Percentiles rank a stretch among this genome's conserved stretches.
These are phyloP conservation scores for Ophion obscuratus DNA, from an alignment of 2,888 invertebrate genomes.

Conservation along the genomic window DNA sequence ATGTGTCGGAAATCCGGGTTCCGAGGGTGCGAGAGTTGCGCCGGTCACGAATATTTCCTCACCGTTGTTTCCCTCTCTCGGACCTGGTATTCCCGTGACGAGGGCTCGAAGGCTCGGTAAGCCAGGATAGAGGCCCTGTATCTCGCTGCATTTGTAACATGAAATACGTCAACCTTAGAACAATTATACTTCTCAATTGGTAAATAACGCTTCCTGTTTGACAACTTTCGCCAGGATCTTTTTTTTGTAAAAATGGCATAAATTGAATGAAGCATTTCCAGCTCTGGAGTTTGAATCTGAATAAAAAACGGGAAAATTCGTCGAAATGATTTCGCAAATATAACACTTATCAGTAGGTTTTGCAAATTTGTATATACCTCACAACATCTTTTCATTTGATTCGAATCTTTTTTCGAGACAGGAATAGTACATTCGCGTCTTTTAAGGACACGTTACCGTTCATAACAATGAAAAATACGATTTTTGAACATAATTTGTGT, in stretches of 20 bases:
- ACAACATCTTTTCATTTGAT: neutral
- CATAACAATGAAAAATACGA: too few species aligned
- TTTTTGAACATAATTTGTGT: too few species aligned
- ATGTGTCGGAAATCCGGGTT: conserved; percentile 81
- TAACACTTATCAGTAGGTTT: too few species aligned
- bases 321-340: too few species aligned
- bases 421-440: too few species aligned
- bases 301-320: too few species aligned
- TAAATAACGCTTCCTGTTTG: too few species aligned
- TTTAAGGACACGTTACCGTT: too few species aligned
- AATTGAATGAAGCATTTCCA: neutral
- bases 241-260: neutral
- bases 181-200: too few species aligned
- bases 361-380: too few species aligned
- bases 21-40: conserved; percentile 82
- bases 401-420: too few species aligned
- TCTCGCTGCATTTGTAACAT: conserved; percentile 82
- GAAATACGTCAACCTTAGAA: neutral
- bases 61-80: conserved; percentile 85
- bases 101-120: conserved; percentile 86
- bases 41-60: conserved; percentile 86
- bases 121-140: conserved; percentile 86
- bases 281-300: neutral
- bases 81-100: conserved; percentile 87
- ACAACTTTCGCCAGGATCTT: neutral